Evolutionary conservation across 2,113 vertebrate species (phyloP), one percentile per base, ranked within the genome.

Genomic region (Coregonus clupeaformis): DNA sequence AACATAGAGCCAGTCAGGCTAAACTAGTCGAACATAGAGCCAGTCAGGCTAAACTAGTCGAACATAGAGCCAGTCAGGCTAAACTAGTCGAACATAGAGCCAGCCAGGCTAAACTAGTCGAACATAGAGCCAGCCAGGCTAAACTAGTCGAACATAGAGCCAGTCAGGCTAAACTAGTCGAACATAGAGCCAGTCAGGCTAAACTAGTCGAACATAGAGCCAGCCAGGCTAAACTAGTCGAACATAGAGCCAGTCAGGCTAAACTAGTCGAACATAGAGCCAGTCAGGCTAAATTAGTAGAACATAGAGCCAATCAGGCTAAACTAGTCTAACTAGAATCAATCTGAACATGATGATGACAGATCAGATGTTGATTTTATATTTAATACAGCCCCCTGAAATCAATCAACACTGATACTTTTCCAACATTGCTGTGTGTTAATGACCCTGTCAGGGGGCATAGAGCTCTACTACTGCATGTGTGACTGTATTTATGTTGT

Each of bases 31-130:
- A 36, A 24, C 25, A 2, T 60, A 75, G 64, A 5, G 29, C 11
- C 30, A 32, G 96, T 95, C 30, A 1, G 32, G 32, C 32, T 36
- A 36, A 36, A 36, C 89, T 87, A 77, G 91, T 89, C 89, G 85
- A 92, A 87, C 84, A 78, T 63, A 83, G 83, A 83, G 24, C 66
- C 73, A 82, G 0, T 13, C 16, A 22, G 27, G 62, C 13, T 22
- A 9, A 63, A 64, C 14, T 0, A 63, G 36, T 16, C 14, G 36
- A 36, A 24, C 25, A 2, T 52, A 77, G 64, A 6, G 30, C 12
- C 32, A 36, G 13, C 7, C 7, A 2, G 32, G 32, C 32, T 36
- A 27, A 27, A 27, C 27, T 27, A 27, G 27, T 27, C 1, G 27
- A 27, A 27, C 27, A 27, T 2, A 27, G 27, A 27, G 27, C 27